Conservation (phyloP, 1,140 invertebrate species). For the Armadillidium nasatum region DNA sequence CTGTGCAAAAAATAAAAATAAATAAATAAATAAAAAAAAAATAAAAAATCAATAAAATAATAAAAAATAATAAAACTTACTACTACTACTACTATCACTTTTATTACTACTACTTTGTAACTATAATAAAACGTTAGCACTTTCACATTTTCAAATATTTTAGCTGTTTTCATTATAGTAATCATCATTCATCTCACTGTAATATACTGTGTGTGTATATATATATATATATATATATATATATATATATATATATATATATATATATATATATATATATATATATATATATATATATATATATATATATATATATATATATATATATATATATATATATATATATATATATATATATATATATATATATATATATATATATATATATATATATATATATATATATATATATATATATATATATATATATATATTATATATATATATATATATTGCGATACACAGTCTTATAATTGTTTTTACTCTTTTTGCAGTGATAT, state of each 20-base stretch:
- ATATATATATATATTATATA: conserved; percentile 27
- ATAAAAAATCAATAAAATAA: no score
- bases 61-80: no score
- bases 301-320: conserved; percentile 18
- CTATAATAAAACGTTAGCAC: no score
- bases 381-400: conserved; percentile 22
- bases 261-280: conserved; percentile 28
- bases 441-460: not conserved
- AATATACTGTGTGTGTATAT: not conserved
- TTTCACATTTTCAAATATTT: not conserved
- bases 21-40: not conserved
- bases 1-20: no score
- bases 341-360: conserved; percentile 27
- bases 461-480: not conserved
- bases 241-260: conserved; percentile 29
- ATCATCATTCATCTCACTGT: not conserved
- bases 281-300: conserved; percentile 19
- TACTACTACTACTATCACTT: no score
- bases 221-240: conserved; percentile 29
- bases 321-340: conserved; percentile 21
- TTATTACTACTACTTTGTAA: no score
- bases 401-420: conserved; percentile 23
- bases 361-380: conserved; percentile 27
- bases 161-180: not conserved
- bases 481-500: not conserved